phyloP scores from a whole-genome alignment of 2,888 invertebrate species.

The Halictus quadricinctus region DNA sequence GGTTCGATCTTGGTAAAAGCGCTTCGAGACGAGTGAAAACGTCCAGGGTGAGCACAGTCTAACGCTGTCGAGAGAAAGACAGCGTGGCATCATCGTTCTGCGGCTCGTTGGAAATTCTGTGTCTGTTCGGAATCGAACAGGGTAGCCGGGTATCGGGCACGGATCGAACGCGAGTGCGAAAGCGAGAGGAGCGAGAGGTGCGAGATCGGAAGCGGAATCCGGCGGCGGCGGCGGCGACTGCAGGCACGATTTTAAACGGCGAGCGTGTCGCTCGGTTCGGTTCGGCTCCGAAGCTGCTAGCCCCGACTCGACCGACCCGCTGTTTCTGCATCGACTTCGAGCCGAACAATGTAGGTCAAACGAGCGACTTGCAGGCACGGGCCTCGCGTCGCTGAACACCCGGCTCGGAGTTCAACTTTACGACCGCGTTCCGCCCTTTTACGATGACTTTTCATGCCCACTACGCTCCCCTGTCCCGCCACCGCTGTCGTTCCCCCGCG shows the following conservation, averaged over 20 bases:
- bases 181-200: conserved; percentile 27
- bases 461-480: not conserved
- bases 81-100: conserved; percentile 23
- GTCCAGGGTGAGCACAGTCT: not conserved
- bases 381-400: conserved; percentile 36
- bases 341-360: conserved; percentile 61
- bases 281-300: not conserved
- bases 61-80: not conserved
- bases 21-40: not conserved
- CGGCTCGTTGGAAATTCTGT: conserved; percentile 40
- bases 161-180: conserved; percentile 54
- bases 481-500: not conserved
- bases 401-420: conserved; percentile 49
- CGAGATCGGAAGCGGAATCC: conserved; percentile 51
- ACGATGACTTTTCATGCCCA: conserved; percentile 44
- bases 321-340: conserved; percentile 43
- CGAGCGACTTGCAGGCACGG: conserved; percentile 39
- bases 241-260: conserved; percentile 29
- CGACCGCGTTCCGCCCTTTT: conserved; percentile 52
- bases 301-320: conserved; percentile 14
- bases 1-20: too few relatives aligned
- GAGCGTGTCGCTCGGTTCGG: conserved; percentile 24
- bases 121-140: conserved; percentile 12
- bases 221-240: conserved; percentile 35
- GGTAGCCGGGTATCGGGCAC: conserved; percentile 41